Evolutionary conservation across 2,797 vertebrate genomes (phyloP), one percentile per base, ranked within the genome.

Genomic region (Anguilla obscura): DNA sequence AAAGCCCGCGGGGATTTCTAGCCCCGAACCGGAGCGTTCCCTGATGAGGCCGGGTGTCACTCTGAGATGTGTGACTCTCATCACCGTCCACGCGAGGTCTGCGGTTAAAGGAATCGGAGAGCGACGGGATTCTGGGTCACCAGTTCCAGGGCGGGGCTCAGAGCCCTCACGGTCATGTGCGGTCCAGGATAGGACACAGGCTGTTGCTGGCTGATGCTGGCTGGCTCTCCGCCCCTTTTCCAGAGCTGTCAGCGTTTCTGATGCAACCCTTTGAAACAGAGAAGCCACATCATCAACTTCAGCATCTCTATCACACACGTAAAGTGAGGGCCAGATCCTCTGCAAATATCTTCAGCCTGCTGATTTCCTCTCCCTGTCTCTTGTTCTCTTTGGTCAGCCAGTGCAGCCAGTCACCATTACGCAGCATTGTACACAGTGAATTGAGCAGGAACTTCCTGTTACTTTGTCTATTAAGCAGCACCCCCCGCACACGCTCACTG

Each of bases 221-320:
- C 16, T 40, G 74, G 30, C 14, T 40, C 10, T 45, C 4, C 0
- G 5, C 33, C 74, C 36, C 33, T 40, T 21, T 40, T 79, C 74
- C 16, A 7, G 33, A 36, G 74, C 16, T 45, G 36, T 14, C 21
- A n/a, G 45, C 7, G n/a, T 82, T 82, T 82, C 79, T 82, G 79
- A 82, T n/a, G 79, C 79, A 82, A 82, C 79, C 40, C 40, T 50
- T 82, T 12, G 79, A 50, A 82, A 82, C 79, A n/a, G 21, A n/a
- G 79, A 24, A 45, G 74, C 74, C 79, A 2, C 79, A n/a, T 48
- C 79, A n/a, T 79, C 74, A 45, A 8, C 21, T 9, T 45, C 24
- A n/a, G 7, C 9, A 21, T 10, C 79, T 82, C 21, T 10, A 45
- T 50, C 45, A 21, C 45, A 8, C 76, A 80, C 36, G 76, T 80